These are phyloP conservation scores for Melanaphis sacchari DNA, from an alignment of 1,140 invertebrate genomes.

Conservation along the genomic window DNA sequence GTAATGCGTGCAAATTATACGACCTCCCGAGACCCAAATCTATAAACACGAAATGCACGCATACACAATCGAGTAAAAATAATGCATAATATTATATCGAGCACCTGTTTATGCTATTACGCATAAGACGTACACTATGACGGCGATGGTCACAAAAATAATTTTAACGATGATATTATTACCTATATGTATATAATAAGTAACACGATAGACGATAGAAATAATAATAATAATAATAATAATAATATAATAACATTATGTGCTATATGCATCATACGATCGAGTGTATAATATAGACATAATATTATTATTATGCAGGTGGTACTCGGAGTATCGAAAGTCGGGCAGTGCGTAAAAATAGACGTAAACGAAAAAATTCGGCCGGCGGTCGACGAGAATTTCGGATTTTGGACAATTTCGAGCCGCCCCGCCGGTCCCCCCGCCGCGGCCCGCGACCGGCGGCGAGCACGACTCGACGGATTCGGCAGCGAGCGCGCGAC, in stretches of 20 bases:
- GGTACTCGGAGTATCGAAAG: conserved; percentile 8
- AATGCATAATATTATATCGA: too few relatives aligned
- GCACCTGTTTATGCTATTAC: background rate
- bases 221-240: background rate
- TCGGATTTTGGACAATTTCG: conserved; percentile 35
- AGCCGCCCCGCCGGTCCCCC: background rate
- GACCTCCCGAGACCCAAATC: background rate
- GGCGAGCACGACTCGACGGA: background rate
- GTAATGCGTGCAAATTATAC: background rate
- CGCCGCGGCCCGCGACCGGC: background rate
- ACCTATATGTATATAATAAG: too few relatives aligned
- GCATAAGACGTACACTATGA: too few relatives aligned
- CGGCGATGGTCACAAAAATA: background rate
- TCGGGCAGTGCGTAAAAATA: conserved; percentile 37
- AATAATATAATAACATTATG: background rate
- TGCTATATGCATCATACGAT: background rate
- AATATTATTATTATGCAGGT: too few relatives aligned
- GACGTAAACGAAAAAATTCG: conserved; percentile 36
- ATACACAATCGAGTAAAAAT: too few relatives aligned
- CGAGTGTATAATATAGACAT: background rate
- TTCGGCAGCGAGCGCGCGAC: background rate
- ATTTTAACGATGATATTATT: background rate
- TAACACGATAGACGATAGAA: background rate
- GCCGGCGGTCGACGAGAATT: background rate
- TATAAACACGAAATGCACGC: background rate